A percentile compares a stretch with the other conserved stretches of the same genome.
Conservation (phyloP, 2,888 invertebrate species). For the Mayetiola destructor region DNA sequence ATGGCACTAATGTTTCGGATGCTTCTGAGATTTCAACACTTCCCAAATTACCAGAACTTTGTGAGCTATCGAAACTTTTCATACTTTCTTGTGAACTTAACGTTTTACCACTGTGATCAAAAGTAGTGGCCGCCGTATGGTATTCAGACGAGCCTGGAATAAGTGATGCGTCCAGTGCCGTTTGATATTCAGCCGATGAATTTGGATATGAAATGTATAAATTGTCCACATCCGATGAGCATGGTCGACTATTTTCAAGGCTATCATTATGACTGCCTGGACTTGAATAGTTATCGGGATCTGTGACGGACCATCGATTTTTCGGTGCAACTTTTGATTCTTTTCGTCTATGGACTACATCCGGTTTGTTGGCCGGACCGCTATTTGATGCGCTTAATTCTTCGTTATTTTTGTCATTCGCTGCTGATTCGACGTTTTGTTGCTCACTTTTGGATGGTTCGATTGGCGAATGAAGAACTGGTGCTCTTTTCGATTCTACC, state of each 20-base stretch:
- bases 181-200: conserved; percentile 71
- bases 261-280: conserved; percentile 83
- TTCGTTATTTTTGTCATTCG: conserved; percentile 51
- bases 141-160: conserved; percentile 48
- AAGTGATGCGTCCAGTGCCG: conserved; percentile 58
- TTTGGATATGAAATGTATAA: conserved; percentile 51
- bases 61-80: conserved; percentile 78
- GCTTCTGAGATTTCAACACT: conserved; percentile 83
- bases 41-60: conserved; percentile 75
- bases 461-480: conserved; percentile 37
- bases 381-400: conserved; percentile 19
- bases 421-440: conserved; percentile 54
- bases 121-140: conserved; percentile 70
- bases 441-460: conserved; percentile 39
- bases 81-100: conserved; percentile 77
- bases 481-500: conserved; percentile 20
- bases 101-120: conserved; percentile 35
- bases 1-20: conserved; percentile 85
- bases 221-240: conserved; percentile 78
- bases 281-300: conserved; percentile 66
- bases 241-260: conserved; percentile 67
- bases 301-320: conserved; percentile 61
- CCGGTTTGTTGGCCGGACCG: conserved; percentile 19
- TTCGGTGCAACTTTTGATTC: conserved; percentile 35
- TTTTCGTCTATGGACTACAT: conserved; percentile 27